These are phyloP conservation scores for Drosophila insularis DNA, from an alignment of 1,140 invertebrate genomes.

Conservation along the genomic window DNA sequence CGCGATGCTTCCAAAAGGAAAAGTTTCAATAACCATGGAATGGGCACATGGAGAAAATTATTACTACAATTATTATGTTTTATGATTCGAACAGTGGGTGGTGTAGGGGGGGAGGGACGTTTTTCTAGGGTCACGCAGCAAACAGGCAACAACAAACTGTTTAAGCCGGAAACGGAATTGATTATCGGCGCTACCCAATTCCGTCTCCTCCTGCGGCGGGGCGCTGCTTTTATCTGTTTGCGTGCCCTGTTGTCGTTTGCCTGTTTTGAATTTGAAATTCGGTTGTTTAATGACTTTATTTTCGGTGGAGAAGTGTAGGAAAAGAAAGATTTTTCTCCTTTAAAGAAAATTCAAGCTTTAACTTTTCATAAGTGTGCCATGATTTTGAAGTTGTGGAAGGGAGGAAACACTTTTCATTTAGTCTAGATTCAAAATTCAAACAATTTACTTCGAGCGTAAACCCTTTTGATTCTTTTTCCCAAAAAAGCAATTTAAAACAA, in stretches of 20 bases:
- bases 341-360: background rate
- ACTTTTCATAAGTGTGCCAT: background rate
- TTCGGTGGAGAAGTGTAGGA: background rate
- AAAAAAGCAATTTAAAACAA: background rate
- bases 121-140: conserved; percentile 68
- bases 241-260: conserved; percentile 63
- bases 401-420: background rate
- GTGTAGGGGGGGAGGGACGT: background rate
- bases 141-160: conserved; percentile 41
- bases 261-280: conserved; percentile 51
- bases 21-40: conserved; percentile 31
- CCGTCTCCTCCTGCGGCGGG: conserved; percentile 25
- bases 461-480: background rate
- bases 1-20: conserved; percentile 31
- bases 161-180: conserved; percentile 71
- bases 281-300: conserved; percentile 68
- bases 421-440: background rate
- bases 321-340: background rate
- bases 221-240: conserved; percentile 59
- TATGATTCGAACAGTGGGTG: conserved; percentile 9
- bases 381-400: background rate
- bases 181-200: conserved; percentile 63
- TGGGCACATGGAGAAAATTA: conserved; percentile 46
- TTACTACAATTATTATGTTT: conserved; percentile 68
- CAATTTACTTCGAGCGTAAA: background rate